Evolutionary conservation across 2,113 vertebrate genomes (phyloP), one percentile per base, ranked within the genome.

Genomic region (Acinonyx jubatus): DNA sequence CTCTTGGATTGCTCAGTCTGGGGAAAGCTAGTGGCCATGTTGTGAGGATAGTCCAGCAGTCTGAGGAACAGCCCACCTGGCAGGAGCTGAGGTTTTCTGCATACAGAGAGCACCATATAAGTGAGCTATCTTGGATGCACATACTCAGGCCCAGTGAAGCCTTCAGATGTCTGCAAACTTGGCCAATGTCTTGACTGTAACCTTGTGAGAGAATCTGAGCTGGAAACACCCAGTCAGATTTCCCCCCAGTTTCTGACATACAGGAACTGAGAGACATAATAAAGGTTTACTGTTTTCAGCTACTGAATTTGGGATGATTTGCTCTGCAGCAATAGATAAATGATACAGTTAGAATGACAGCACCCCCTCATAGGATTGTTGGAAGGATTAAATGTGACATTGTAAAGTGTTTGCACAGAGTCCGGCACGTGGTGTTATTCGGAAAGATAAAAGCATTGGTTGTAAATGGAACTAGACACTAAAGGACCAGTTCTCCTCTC

Each of bases 401-500:
- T 29, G 15, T 41, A 66, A 81, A 50, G 45, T 33, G 29, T 87
- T 83, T 84, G 10, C 19, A 41, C 36, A 50, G 61, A 68, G 27
- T 33, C 55, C 36, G 36, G 15, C 36, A 50, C 50, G 0, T 29
- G 38, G 38, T 68, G 55, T 65, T 36, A 45, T 73, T 96, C 36
- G n/a, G 73, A 78, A 95, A 78, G 61, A 93, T 57, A 27, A 96
- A 95, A 95, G 29, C 25, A 25, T 71, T 84, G 16, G 25, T 93
- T 86, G 14, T 27, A 38, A 69, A 52, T 29, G 41, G 65, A 50
- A 85, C 76, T 94, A 48, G 78, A 65, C 29, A 29, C 63, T 23
- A 66, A n/a, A 80, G 5, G 68, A 55, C 3, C 3, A 36, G 31
- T 50, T 36, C 25, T 95, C 31, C 4, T 76, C 36, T n/a, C 50